These are phyloP conservation scores for Zootermopsis nevadensis DNA, from an alignment of 2,888 invertebrate genomes.

Conservation along the genomic window DNA sequence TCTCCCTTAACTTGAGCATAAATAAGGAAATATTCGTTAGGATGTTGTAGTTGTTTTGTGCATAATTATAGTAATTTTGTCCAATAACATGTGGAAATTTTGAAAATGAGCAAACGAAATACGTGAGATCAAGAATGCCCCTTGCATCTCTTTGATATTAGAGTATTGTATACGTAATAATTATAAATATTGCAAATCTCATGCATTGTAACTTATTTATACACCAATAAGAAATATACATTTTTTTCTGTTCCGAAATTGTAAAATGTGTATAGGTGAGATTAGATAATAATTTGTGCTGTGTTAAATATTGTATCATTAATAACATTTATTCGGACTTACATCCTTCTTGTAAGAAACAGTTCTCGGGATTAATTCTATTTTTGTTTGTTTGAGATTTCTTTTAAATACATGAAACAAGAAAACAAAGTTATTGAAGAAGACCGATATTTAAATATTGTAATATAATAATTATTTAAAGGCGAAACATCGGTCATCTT, in stretches of 20 bases:
- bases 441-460: conserved; percentile 47
- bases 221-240: conserved; percentile 37
- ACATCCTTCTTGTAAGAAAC: conserved; percentile 25
- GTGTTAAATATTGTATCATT: conserved; percentile 46
- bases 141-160: conserved; percentile 35
- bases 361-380: conserved; percentile 27
- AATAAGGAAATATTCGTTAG: conserved; percentile 23
- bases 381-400: conserved; percentile 29
- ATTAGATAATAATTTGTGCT: conserved; percentile 48
- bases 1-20: conserved; percentile 3
- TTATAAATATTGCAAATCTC: conserved; percentile 32
- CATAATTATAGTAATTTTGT: conserved; percentile 22
- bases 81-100: conserved; percentile 3
- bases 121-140: conserved; percentile 29
- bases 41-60: conserved; percentile 28
- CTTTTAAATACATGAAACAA: conserved; percentile 36
- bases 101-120: conserved; percentile 34
- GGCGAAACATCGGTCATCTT: conserved; percentile 40
- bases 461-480: conserved; percentile 51
- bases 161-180: conserved; percentile 34
- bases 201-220: conserved; percentile 35
- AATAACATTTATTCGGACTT: conserved; percentile 39
- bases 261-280: conserved; percentile 46
- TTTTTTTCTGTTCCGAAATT: conserved; percentile 42
- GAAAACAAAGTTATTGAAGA: conserved; percentile 37